Conservation (phyloP, 2,113 vertebrate genomes). For the Cacatua alba region DNA sequence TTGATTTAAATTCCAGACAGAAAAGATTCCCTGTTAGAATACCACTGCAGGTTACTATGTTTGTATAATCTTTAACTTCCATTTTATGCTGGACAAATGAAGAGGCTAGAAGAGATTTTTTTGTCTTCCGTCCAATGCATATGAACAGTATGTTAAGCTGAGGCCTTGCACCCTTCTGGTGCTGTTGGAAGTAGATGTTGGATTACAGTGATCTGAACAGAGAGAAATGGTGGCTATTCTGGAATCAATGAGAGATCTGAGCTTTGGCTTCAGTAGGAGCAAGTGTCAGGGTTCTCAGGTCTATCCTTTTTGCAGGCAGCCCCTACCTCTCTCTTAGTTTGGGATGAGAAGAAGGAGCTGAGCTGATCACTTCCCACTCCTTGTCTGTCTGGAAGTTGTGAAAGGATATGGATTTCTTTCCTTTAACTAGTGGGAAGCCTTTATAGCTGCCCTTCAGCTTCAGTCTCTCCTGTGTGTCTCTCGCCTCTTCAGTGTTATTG, state of each 20-base stretch:
- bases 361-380: not conserved
- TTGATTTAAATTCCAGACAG: slow-evolving; percentile 27
- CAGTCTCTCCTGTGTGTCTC: not conserved
- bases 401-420: not conserved
- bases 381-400: not conserved
- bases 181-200: not conserved
- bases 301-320: not conserved
- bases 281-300: not conserved
- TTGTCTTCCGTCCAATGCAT: not conserved
- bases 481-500: not conserved
- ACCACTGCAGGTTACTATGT: not conserved
- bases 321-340: not conserved
- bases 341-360: not conserved
- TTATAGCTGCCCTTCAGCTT: not conserved
- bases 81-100: not conserved
- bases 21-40: slow-evolving; percentile 30
- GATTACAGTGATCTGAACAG: not conserved
- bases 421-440: not conserved
- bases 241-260: not conserved
- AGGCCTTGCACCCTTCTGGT: not conserved
- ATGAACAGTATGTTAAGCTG: not conserved
- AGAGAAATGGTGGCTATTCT: not conserved
- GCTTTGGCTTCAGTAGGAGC: not conserved
- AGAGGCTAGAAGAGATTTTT: not conserved
- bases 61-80: not conserved